These are phyloP conservation scores for Hirudinaria manillensis DNA, from an alignment of 2,888 invertebrate species.

Conservation along the genomic window DNA sequence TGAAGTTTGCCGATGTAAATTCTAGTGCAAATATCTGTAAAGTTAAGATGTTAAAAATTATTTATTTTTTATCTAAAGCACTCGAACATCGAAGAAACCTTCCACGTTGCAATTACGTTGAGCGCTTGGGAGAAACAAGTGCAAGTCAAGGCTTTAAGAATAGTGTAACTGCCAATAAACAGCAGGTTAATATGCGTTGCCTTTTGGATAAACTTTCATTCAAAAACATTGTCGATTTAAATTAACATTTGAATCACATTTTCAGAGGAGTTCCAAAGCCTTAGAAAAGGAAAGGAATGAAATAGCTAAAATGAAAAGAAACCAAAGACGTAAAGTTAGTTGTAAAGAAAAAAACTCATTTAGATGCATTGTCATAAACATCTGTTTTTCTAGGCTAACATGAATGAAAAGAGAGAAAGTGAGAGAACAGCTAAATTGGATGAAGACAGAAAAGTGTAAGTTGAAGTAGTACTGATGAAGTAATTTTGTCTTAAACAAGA, in stretches of 20 bases:
- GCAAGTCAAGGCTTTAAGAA: too few relatives aligned
- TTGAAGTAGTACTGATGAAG: not conserved
- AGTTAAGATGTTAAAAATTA: too few relatives aligned
- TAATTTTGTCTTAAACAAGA: too few relatives aligned
- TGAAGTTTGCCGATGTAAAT: not conserved
- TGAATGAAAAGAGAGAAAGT: not conserved
- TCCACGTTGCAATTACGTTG: conserved; percentile 8
- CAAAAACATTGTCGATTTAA: too few relatives aligned
- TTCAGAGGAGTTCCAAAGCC: too few relatives aligned
- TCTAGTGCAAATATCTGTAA: not conserved
- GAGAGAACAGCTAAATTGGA: not conserved
- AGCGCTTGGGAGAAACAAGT: not conserved
- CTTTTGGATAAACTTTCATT: too few relatives aligned
- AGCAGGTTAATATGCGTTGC: too few relatives aligned
- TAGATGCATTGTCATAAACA: not conserved
- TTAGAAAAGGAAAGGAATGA: not conserved
- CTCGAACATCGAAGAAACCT: not conserved
- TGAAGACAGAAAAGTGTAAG: conserved; percentile 1
- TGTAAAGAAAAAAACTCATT: not conserved
- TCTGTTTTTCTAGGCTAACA: not conserved
- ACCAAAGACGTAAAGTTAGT: not conserved
- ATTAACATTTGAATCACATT: too few relatives aligned
- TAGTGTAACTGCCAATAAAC: too few relatives aligned
- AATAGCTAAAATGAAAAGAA: conserved; percentile 9
- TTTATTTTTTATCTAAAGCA: too few relatives aligned